Percentiles rank a stretch among this genome's conserved stretches.
Evolutionary conservation across 92 coral and sea anemone species (phyloP).

Genomic region (Desmophyllum pertusum): DNA sequence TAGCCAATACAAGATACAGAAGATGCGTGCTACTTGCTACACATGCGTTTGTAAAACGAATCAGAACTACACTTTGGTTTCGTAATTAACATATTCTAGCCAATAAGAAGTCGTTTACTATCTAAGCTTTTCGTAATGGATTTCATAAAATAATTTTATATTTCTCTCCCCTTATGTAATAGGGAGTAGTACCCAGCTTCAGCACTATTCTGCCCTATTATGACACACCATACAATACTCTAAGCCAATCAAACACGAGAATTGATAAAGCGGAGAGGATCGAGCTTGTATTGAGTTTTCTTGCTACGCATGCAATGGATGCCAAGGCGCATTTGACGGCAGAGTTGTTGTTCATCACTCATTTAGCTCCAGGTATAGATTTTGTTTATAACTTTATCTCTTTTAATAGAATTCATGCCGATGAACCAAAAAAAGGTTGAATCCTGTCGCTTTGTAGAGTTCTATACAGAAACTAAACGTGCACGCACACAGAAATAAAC

Average conservation of each 20-base stretch:
- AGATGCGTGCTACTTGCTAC: no score
- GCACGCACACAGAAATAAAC: not conserved
- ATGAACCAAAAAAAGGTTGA: not conserved
- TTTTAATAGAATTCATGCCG: not conserved
- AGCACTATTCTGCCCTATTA: no score
- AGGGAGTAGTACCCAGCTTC: no score
- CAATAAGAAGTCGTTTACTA: no score
- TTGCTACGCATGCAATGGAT: not conserved
- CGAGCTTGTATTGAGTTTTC: not conserved
- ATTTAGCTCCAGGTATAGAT: not conserved
- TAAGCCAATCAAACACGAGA: not conserved
- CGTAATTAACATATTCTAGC: no score
- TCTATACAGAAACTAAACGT: not conserved
- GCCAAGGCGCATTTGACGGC: not conserved
- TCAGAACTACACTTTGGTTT: no score
- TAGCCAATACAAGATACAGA: no score
- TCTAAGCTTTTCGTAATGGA: no score
- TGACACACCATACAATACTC: not conserved
- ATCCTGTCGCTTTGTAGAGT: not conserved
- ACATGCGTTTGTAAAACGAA: no score
- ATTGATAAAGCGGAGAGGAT: not conserved
- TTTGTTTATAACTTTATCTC: not conserved
- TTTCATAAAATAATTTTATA: no score
- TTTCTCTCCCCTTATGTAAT: no score
- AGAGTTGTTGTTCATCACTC: not conserved